These are phyloP conservation scores for Diglossa cyanea DNA, from an alignment of 2,797 vertebrate species.

Conservation along the genomic window DNA sequence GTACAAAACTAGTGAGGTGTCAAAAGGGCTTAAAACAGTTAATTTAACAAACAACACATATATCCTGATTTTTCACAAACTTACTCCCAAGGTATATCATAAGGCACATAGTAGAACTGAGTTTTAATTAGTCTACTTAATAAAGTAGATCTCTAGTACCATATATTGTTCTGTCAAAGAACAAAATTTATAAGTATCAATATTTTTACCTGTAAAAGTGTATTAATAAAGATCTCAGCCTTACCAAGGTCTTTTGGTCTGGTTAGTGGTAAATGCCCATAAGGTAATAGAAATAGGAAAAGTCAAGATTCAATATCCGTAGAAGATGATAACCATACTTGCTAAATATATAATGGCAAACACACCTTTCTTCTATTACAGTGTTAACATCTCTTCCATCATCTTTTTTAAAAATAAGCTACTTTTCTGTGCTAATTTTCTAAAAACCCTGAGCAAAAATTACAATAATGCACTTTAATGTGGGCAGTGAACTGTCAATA, in stretches of 20 bases:
- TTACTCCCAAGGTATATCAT: constrained; percentile 97
- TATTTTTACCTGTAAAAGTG: constrained; percentile 89
- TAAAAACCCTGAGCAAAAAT: constrained; percentile 96
- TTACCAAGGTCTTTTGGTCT: constrained; percentile 93
- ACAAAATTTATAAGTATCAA: constrained; percentile 91
- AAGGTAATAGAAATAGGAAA: constrained; percentile 85
- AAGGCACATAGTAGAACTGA: constrained; percentile 99
- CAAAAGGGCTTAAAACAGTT: constrained; percentile 96
- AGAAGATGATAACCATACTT: constrained; percentile 82
- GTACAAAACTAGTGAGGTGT: constrained; percentile 99
- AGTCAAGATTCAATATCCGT: constrained; percentile 79
- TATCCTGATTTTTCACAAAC: constrained; percentile 99
- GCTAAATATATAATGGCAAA: constrained; percentile 82
- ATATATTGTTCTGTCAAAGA: constrained; percentile 93
- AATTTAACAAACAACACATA: constrained; percentile 97
- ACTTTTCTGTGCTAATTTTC: constrained; percentile 85
- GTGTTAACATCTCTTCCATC: constrained; percentile 81
- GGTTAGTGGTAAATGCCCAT: constrained; percentile 93
- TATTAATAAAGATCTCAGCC: constrained; percentile 85
- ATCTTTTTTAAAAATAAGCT: constrained; percentile 84
- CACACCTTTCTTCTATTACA: constrained; percentile 81
- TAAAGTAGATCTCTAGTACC: constrained; percentile 94
- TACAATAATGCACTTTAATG: constrained; percentile 94
- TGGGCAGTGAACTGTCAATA: constrained; percentile 90
- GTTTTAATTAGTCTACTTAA: constrained; percentile 94